Conservation (phyloP, 2,113 vertebrate species). For the Tringa solitaria region DNA sequence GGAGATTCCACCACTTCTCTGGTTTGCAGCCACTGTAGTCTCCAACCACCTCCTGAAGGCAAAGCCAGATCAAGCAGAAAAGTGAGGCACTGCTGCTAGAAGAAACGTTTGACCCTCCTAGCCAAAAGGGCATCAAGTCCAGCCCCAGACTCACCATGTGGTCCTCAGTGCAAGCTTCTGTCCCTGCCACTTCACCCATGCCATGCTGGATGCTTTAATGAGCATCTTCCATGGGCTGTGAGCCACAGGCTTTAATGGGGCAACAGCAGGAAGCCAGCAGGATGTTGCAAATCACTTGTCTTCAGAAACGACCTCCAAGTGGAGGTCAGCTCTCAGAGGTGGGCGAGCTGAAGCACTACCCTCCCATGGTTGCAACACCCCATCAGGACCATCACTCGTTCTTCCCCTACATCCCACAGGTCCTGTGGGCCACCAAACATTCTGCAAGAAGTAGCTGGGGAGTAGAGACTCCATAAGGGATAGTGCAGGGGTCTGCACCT, state of each 20-base stretch:
- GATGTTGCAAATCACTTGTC: neutral
- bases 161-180: neutral
- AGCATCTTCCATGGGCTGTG: neutral
- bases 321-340: neutral
- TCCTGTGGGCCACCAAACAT: neutral
- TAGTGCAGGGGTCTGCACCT: neutral
- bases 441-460: neutral
- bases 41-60: neutral
- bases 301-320: neutral
- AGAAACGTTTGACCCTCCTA: neutral
- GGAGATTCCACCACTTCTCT: neutral
- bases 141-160: neutral
- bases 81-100: accelerated
- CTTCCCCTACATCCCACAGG: neutral
- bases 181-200: neutral
- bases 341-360: neutral
- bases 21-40: accelerated
- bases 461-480: neutral
- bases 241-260: neutral
- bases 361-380: neutral
- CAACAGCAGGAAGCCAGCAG: neutral
- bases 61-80: neutral
- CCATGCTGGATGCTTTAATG: neutral
- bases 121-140: neutral
- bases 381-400: accelerated